Base-by-base conservation (phyloP, 2,113 vertebrate species). In the Rhinogobius similis region DNA sequence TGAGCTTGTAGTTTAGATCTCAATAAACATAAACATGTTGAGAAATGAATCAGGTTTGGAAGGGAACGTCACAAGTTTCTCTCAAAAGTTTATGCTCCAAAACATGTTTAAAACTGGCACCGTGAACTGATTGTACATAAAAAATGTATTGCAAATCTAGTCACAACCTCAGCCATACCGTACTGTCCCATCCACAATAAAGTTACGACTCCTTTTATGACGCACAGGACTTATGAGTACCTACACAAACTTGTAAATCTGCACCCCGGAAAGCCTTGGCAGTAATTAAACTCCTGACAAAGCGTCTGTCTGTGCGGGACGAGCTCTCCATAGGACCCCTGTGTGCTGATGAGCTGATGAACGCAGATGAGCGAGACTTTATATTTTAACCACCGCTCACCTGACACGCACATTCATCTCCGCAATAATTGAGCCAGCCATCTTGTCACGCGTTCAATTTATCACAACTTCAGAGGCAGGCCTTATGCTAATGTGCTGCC, bases 251-350 rank as follows among this genome's bases (percentile, higher is more conserved):
- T 36, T 61, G 29, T 38, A 61, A 29, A 73, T 77, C 68, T 44
- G 4, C 58, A 56, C 90, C 92, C 87, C 68, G 75, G 89, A 86
- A 92, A 94, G 16, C 84, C 82, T 83, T 87, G 86, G 92, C 76
- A 90, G 91, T 94, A 95, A 95, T 94, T 94, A 92, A 95, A 87
- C 92, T 94, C 93, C 93, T 91, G 93, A 92, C 92, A 94, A 93
- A 91, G 90, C 91, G 91, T 90, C 90, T 94, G 91, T 87, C 91
- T 89, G 90, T 77, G 84, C 84, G 88, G 89, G 91, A 93, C 85
- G 75, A 77, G 87, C 90, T 88, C 92, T 91, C 86, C 68, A 71
- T 84, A 77, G 84, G 87, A 86, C 78, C 86, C 86, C 67, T 18
- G 23, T 63, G 81, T 87, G 75, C 87, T 91, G 88, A 84, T 77